phyloP scores from a whole-genome alignment of 2,113 vertebrate genomes.

The human region GRCh38 chr2:185725001-185725500 shows the following conservation, averaged over 20 bases:
- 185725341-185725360: not conserved
- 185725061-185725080: not conserved
- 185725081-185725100: not conserved
- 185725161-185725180: not conserved
- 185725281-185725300: not conserved
- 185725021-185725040: not conserved
- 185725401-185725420: not conserved
- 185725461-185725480: not conserved
- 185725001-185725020: not conserved
- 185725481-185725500: not conserved
- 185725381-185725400: not conserved
- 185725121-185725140: not conserved
- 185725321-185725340: not conserved
- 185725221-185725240: too few relatives aligned
- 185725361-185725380: not conserved
- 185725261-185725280: not conserved
- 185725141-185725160: not conserved
- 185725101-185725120: not conserved
- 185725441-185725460: not conserved
- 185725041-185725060: not conserved
- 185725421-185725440: not conserved
- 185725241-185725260: too few relatives aligned
- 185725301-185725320: not conserved
- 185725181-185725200: too few relatives aligned
- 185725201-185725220: too few relatives aligned